Percentiles rank a stretch among this genome's conserved stretches.
These are phyloP conservation scores for Candidula unifasciata DNA, from an alignment of 2,888 invertebrate genomes.

Conservation along the genomic window DNA sequence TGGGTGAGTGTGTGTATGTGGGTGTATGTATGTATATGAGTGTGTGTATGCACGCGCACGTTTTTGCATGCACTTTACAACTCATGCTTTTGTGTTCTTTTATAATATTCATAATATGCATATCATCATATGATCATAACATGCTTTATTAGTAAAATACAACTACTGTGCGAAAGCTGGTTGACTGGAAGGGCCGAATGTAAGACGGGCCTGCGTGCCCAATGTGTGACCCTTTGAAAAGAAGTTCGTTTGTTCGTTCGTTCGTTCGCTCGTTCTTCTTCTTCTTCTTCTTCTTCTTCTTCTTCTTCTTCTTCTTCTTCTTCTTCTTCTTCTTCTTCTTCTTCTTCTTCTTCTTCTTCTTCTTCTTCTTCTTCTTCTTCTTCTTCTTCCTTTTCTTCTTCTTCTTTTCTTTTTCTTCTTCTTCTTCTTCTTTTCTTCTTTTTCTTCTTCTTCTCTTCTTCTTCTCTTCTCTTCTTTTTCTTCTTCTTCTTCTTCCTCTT, in stretches of 20 bases:
- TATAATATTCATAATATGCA: too few relatives aligned
- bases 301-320: not conserved
- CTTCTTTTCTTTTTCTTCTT: not conserved
- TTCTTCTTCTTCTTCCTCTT: conserved; percentile 33
- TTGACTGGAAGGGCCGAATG: too few relatives aligned
- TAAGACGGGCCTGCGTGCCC: too few relatives aligned
- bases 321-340: not conserved
- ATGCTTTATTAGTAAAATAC: too few relatives aligned
- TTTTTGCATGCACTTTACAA: too few relatives aligned
- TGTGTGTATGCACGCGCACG: not conserved
- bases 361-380: not conserved
- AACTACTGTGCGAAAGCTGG: too few relatives aligned
- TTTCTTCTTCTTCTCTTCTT: not conserved
- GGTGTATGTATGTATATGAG: too few relatives aligned
- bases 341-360: not conserved
- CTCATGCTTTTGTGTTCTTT: too few relatives aligned
- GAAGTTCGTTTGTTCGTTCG: too few relatives aligned
- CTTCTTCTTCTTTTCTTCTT: too few relatives aligned
- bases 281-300: not conserved
- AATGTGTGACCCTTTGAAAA: too few relatives aligned
- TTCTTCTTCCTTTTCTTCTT: not conserved
- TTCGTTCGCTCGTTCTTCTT: not conserved
- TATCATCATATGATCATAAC: too few relatives aligned
- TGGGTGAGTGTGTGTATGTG: not conserved
- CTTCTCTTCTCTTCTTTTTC: not conserved